Percentiles rank a stretch among this genome's conserved stretches.
Evolutionary conservation across 2,888 invertebrate species (phyloP).

Genomic region (Alviniconcha strummeri): DNA sequence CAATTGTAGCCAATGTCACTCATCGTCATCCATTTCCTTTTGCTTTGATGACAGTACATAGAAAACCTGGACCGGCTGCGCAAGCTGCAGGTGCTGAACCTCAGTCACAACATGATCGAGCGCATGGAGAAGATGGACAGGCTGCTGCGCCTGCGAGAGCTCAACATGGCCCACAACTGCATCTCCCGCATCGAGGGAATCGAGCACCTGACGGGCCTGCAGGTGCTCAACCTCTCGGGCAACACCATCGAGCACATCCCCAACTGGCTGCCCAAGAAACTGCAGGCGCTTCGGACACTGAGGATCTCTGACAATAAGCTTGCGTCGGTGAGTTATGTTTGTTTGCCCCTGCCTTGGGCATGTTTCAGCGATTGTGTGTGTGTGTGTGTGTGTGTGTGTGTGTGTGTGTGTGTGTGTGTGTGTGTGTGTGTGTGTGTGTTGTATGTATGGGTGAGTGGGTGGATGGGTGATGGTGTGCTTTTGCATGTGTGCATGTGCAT

Average conservation of each 20-base stretch:
- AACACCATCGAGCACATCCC: slow-evolving; percentile 70
- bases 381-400: slow-evolving; percentile 1
- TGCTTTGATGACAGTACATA: slow-evolving; percentile 65
- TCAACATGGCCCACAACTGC: slow-evolving; percentile 67
- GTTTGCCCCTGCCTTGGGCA: no score
- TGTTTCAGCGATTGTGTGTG: no score
- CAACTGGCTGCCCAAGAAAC: slow-evolving; percentile 65
- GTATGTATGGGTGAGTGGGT: no score
- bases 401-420: not conserved
- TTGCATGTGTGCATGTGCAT: no score
- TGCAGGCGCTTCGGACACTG: slow-evolving; percentile 65
- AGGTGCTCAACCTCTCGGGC: slow-evolving; percentile 66
- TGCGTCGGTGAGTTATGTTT: slow-evolving; percentile 60
- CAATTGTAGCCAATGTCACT: no score
- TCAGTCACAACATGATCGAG: slow-evolving; percentile 70
- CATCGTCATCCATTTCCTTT: no score
- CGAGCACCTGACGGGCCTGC: slow-evolving; percentile 63
- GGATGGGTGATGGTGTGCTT: not conserved
- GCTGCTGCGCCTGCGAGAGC: slow-evolving; percentile 64
- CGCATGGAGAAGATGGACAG: slow-evolving; percentile 71
- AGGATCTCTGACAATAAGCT: slow-evolving; percentile 66
- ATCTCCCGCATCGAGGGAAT: slow-evolving; percentile 68
- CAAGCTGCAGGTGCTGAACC: slow-evolving; percentile 63
- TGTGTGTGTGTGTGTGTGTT: no score
- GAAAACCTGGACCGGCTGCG: slow-evolving; percentile 70